These are phyloP conservation scores for Andrena fulva DNA, from an alignment of 2,888 invertebrate species.

Conservation along the genomic window DNA sequence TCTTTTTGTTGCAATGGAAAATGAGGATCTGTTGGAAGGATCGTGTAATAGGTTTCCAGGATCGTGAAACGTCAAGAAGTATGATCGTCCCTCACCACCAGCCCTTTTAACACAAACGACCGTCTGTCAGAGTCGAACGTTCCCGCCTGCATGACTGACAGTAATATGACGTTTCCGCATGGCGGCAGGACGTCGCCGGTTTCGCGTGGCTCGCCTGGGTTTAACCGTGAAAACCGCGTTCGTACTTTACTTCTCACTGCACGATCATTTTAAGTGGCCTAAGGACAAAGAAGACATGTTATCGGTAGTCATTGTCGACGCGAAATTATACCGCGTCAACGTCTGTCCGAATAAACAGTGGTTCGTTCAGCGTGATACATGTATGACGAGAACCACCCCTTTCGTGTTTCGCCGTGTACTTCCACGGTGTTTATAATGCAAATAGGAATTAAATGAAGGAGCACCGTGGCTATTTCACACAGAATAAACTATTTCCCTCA, in stretches of 20 bases:
- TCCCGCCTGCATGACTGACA: slow-evolving; percentile 40
- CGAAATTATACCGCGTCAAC: slow-evolving; percentile 54
- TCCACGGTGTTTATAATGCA: not conserved
- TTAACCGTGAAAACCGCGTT: slow-evolving; percentile 26
- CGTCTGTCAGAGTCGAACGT: slow-evolving; percentile 27
- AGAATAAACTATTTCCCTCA: not conserved
- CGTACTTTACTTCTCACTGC: slow-evolving; percentile 38
- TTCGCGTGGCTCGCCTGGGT: slow-evolving; percentile 35
- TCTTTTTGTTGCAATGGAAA: too few relatives aligned
- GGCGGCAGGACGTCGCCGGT: slow-evolving; percentile 32
- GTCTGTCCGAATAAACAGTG: slow-evolving; percentile 43
- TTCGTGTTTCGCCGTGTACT: not conserved
- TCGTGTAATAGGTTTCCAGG: slow-evolving; percentile 9
- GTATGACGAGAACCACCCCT: slow-evolving; percentile 29
- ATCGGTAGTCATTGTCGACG: slow-evolving; percentile 14
- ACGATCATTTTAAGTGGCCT: slow-evolving; percentile 12
- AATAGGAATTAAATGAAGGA: not conserved
- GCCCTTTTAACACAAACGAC: not conserved
- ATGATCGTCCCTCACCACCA: not conserved
- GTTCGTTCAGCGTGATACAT: slow-evolving; percentile 54
- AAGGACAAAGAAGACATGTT: slow-evolving; percentile 34
- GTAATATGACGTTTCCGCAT: slow-evolving; percentile 41
- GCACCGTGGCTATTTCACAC: not conserved
- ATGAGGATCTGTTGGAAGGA: not conserved
- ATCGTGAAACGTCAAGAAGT: not conserved